Base-by-base conservation (phyloP, 2,888 invertebrate species). In the Parelbella ahira region DNA sequence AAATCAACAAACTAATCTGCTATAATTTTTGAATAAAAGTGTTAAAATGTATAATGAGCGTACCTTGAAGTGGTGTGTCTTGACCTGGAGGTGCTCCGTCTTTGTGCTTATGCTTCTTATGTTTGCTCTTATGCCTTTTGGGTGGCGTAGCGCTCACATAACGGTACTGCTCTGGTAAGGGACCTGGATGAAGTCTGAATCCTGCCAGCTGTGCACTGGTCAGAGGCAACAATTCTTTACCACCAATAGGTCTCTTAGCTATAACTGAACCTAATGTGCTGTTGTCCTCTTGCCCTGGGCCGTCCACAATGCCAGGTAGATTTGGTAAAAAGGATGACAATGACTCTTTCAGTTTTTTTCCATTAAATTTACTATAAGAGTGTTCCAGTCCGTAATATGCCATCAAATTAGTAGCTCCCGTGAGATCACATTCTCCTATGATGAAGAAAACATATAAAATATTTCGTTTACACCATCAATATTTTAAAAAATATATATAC, bases 381-480 rank as follows among this genome's bases (percentile, higher is more conserved):
- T 98, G 97, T 86, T 98, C 98, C 51, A 98, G 90, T 55, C 96
- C 96, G 92, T 98, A 95, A 89, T 96, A 94, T 68, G 94, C 94
- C 96, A 98, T 97, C 80, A 98, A 92, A 90, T 98, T 98, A 58
- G 95, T 97, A 63, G 97, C 97, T 51, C 98, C 98, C 49, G 98
- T 98, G 59, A 97, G 86, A 82, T 97, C 97, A 75, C 95, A 95
- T 89, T 95, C 94, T 81, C 91, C 96, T 95, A 74, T 41, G 89
- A 71, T 51, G 0, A 24, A 24, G 3, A 21, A 4, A n/a, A n/a
- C n/a, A n/a, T n/a, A n/a, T n/a, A n/a, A n/a, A n/a, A n/a, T n/a
- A n/a, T n/a, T n/a, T n/a, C n/a, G n/a, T n/a, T n/a, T n/a, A n/a
- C n/a, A n/a, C n/a, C n/a, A n/a, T n/a, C n/a, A n/a, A n/a, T n/a